Conservation (phyloP, 2,888 invertebrate species). For the Drosophila macrothrix region DNA sequence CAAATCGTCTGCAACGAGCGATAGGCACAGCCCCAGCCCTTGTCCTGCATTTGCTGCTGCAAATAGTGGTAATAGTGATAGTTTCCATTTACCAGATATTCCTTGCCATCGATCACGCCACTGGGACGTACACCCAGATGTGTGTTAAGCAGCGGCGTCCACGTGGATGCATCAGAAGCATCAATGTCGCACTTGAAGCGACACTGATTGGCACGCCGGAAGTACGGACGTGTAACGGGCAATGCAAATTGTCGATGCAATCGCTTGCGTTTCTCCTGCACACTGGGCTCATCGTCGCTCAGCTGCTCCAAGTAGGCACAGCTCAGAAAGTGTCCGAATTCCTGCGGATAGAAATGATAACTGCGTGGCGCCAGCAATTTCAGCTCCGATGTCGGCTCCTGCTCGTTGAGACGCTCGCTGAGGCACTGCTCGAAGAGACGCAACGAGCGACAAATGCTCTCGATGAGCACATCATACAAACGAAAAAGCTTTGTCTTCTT, state of each 20-base stretch:
- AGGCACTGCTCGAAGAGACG: constrained; percentile 88
- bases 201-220: constrained; percentile 90
- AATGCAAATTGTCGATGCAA: constrained; percentile 91
- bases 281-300: constrained; percentile 89
- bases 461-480: constrained; percentile 90
- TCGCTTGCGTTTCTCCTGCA: constrained; percentile 86
- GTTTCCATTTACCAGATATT: constrained; percentile 90
- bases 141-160: constrained; percentile 89
- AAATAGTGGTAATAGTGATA: constrained; percentile 99
- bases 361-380: constrained; percentile 84
- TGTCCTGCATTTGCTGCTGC: constrained; percentile 97
- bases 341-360: constrained; percentile 89
- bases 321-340: constrained; percentile 91
- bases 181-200: constrained; percentile 86
- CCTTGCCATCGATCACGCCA: constrained; percentile 85
- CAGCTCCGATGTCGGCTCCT: constrained; percentile 39
- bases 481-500: constrained; percentile 88
- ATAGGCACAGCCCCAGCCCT: constrained; percentile 99
- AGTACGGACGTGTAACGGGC: constrained; percentile 89
- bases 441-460: constrained; percentile 90
- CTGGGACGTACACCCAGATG: constrained; percentile 87
- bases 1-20: constrained; percentile 97
- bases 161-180: constrained; percentile 57
- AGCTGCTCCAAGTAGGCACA: constrained; percentile 89
- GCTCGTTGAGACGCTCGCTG: constrained; percentile 86